Percentiles rank a stretch among this genome's conserved stretches.
These are phyloP conservation scores for Acyrthosiphon pisum DNA, from an alignment of 1,140 invertebrate species.

Conservation along the genomic window DNA sequence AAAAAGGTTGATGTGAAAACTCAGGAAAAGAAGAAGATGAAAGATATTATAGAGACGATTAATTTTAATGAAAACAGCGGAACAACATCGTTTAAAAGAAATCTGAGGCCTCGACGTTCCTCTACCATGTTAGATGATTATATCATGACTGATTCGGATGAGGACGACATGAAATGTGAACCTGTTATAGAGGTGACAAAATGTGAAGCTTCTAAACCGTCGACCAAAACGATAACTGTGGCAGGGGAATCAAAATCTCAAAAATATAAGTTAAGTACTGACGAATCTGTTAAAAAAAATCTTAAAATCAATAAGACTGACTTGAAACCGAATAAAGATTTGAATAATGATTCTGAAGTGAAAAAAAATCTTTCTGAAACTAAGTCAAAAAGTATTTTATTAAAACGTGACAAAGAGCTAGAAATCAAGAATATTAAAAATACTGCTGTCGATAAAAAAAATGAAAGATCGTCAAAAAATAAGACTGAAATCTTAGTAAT, in stretches of 20 bases:
- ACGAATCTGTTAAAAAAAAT: conserved; percentile 50
- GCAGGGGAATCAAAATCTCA: not conserved
- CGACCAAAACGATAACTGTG: not conserved
- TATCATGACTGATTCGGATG: conserved; percentile 53
- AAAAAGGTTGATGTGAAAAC: conserved; percentile 39
- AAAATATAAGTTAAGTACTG: conserved; percentile 1
- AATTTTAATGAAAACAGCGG: not conserved
- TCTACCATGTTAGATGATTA: conserved; percentile 51
- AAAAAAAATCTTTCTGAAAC: conserved; percentile 33
- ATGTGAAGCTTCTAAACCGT: not conserved
- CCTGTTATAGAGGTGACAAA: not conserved
- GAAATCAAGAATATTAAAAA: conserved; percentile 56
- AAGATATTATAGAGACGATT: not conserved
- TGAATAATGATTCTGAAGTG: conserved; percentile 48
- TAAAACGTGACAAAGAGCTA: conserved; percentile 51
- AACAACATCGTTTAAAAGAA: not conserved
- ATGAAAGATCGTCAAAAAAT: conserved; percentile 60
- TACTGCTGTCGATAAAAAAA: conserved; percentile 52
- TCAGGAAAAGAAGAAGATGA: conserved; percentile 2
- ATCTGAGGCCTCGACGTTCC: conserved; percentile 47
- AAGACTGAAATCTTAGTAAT: conserved; percentile 59
- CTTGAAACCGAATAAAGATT: conserved; percentile 56
- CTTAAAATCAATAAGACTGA: conserved; percentile 54
- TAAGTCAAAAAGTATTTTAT: conserved; percentile 41
- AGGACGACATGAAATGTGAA: not conserved